Conservation (phyloP, 2,888 invertebrate genomes). For the Himalopsyche tibetana region DNA sequence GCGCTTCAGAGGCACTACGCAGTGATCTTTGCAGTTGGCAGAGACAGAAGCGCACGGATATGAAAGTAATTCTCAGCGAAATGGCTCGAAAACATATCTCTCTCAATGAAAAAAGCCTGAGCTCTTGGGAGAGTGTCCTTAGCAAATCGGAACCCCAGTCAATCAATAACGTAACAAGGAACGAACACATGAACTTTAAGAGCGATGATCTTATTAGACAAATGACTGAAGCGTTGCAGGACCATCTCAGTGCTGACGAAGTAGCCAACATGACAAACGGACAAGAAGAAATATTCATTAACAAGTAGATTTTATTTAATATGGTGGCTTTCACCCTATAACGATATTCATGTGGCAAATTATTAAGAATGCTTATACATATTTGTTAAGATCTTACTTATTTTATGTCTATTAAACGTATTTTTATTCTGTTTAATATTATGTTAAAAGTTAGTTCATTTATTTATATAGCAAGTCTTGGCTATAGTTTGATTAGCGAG, state of each 20-base stretch:
- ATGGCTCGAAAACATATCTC: slow-evolving; percentile 82
- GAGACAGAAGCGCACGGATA: slow-evolving; percentile 79
- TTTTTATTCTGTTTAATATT: too few relatives aligned
- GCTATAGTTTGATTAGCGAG: too few relatives aligned
- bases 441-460: too few relatives aligned
- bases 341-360: too few relatives aligned
- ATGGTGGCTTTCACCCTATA: too few relatives aligned
- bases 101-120: slow-evolving; percentile 79
- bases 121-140: slow-evolving; percentile 76
- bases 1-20: slow-evolving; percentile 82
- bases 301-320: slow-evolving; percentile 9
- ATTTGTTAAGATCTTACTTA: too few relatives aligned
- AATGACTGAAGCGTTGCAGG: slow-evolving; percentile 25
- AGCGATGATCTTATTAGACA: slow-evolving; percentile 18
- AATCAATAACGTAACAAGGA: neutral
- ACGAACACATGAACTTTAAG: neutral
- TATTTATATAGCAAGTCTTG: too few relatives aligned
- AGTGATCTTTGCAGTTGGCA: slow-evolving; percentile 84
- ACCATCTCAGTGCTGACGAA: neutral
- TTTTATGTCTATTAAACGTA: too few relatives aligned
- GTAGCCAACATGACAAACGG: slow-evolving; percentile 26
- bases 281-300: slow-evolving; percentile 30
- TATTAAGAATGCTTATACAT: too few relatives aligned
- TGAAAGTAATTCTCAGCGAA: slow-evolving; percentile 79
- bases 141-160: neutral